Conservation (phyloP, 1,140 invertebrate species). For the Meloidogyne exigua region DNA sequence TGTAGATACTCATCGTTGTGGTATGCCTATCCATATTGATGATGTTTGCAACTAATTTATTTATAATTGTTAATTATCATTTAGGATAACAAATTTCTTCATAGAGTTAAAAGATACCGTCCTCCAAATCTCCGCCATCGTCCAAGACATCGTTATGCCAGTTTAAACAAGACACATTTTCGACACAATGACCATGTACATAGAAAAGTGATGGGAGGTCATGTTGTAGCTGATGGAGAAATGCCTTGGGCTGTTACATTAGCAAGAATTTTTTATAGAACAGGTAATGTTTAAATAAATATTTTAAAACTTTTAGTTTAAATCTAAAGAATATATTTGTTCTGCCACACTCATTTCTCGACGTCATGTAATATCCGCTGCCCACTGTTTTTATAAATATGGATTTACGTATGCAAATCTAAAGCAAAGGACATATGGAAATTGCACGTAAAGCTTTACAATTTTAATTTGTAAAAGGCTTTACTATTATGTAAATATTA, state of each 20-base stretch:
- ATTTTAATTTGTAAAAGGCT: no score
- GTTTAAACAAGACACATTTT: neutral
- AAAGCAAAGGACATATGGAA: neutral
- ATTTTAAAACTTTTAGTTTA: no score
- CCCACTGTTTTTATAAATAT: constrained; percentile 3
- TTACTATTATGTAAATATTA: no score
- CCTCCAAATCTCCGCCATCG: neutral
- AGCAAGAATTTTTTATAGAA: no score
- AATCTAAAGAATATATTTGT: neutral
- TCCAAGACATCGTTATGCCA: neutral
- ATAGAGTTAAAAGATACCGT: neutral
- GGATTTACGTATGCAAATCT: neutral
- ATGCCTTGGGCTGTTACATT: constrained; percentile 13
- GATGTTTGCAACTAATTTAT: no score
- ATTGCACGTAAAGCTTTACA: neutral
- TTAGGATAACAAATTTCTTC: neutral
- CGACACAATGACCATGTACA: neutral
- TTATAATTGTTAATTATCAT: neutral
- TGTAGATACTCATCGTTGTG: neutral
- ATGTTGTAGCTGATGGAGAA: constrained; percentile 1
- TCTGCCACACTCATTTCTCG: constrained; percentile 16
- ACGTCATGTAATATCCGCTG: constrained; percentile 13
- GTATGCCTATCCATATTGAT: neutral
- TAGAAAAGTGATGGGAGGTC: constrained; percentile 12
- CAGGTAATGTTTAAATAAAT: no score